phyloP scores from a whole-genome alignment of 1,140 invertebrate genomes.

The Heliconius hewitsoni region DNA sequence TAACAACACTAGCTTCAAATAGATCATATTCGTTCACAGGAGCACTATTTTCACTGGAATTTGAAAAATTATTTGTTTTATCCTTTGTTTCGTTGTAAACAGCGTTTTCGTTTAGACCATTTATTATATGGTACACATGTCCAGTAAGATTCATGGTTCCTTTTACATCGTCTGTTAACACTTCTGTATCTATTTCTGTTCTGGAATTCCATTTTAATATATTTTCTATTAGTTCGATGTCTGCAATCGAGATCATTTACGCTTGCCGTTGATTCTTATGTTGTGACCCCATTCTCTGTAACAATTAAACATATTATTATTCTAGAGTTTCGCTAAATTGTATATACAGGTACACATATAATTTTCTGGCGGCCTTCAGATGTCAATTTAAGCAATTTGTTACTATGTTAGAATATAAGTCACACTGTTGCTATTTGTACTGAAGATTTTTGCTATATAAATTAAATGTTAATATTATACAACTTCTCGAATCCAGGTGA shows the following conservation, averaged over 20 bases:
- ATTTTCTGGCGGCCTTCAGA: too few relatives aligned
- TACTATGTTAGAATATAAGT: too few relatives aligned
- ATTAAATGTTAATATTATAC: too few relatives aligned
- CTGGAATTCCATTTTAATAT: slow-evolving; percentile 63
- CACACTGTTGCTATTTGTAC: too few relatives aligned
- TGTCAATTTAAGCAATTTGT: too few relatives aligned
- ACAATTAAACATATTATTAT: slow-evolving; percentile 42
- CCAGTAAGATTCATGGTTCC: slow-evolving; percentile 53
- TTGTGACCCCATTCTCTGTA: slow-evolving; percentile 58
- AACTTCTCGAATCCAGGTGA: too few relatives aligned
- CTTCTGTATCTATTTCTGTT: slow-evolving; percentile 46
- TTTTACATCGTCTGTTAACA: slow-evolving; percentile 51
- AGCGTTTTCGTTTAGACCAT: slow-evolving; percentile 43
- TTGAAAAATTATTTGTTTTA: slow-evolving; percentile 33
- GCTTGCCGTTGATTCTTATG: slow-evolving; percentile 25
- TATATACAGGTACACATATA: too few relatives aligned
- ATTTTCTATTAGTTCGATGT: slow-evolving; percentile 49
- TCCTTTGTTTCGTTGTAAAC: slow-evolving; percentile 38
- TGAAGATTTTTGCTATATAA: too few relatives aligned
- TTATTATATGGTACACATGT: slow-evolving; percentile 50
- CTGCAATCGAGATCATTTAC: slow-evolving; percentile 59
- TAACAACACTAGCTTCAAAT: slow-evolving; percentile 69
- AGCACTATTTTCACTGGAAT: slow-evolving; percentile 39
- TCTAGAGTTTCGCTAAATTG: not conserved
- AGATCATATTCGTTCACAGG: slow-evolving; percentile 54